phyloP scores from a whole-genome alignment of 2,888 invertebrate species.

The Drosophila putrida region DNA sequence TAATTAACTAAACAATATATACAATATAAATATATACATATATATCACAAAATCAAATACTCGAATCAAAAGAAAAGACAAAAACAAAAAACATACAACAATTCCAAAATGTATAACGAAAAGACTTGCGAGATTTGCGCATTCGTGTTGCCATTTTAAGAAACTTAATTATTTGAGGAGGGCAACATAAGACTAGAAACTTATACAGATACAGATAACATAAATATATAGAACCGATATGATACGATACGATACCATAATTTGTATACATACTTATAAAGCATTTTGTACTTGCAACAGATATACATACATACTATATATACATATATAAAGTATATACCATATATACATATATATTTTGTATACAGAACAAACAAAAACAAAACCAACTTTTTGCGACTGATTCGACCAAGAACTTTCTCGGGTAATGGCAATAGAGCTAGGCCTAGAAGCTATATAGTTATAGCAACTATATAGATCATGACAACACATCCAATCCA shows the following conservation, averaged over 20 bases:
- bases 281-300: conserved; percentile 29
- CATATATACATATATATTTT: conserved; percentile 39
- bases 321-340: conserved; percentile 8
- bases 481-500: conserved; percentile 32
- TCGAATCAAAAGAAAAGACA: conserved; percentile 43
- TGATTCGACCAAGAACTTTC: conserved; percentile 47
- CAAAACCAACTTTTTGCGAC: conserved; percentile 37
- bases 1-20: conserved; percentile 32
- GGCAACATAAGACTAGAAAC: conserved; percentile 33
- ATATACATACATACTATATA: conserved; percentile 22
- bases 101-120: conserved; percentile 79
- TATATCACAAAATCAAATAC: conserved; percentile 43
- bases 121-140: conserved; percentile 70
- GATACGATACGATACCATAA: conserved; percentile 5
- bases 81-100: conserved; percentile 28
- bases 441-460: conserved; percentile 35
- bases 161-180: conserved; percentile 30
- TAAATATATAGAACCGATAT: conserved; percentile 16
- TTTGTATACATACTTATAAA: conserved; percentile 32
- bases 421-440: conserved; percentile 46
- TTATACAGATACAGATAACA: conserved; percentile 23
- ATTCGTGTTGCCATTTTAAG: conserved; percentile 65
- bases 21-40: conserved; percentile 11
- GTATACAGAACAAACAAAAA: conserved; percentile 34
- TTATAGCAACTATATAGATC: conserved; percentile 11